Evolutionary conservation across 2,888 invertebrate genomes (phyloP).

Genomic region (Deilephila porcellus): DNA sequence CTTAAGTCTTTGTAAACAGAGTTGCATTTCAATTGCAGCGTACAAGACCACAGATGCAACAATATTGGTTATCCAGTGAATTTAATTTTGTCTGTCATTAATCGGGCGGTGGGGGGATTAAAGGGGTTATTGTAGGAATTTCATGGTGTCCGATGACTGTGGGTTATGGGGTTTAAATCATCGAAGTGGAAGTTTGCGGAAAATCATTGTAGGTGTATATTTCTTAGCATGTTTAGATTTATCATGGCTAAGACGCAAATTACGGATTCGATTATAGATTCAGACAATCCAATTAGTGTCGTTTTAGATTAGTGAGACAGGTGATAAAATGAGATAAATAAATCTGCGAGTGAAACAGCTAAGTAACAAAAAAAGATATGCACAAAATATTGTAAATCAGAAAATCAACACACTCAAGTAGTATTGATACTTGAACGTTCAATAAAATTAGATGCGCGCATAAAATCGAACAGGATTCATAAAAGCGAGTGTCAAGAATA

Average conservation of each 20-base stretch:
- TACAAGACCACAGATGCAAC: constrained; percentile 63
- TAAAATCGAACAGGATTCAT: constrained; percentile 15
- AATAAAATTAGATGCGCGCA: constrained; percentile 1
- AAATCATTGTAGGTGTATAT: neutral
- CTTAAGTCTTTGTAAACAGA: constrained; percentile 48
- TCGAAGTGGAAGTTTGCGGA: neutral
- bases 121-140: constrained; percentile 66
- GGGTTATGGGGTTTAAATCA: neutral
- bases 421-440: constrained; percentile 6
- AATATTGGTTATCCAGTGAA: constrained; percentile 71
- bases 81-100: constrained; percentile 80
- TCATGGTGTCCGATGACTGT: constrained; percentile 47
- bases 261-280: no score
- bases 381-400: neutral
- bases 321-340: no score
- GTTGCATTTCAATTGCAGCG: constrained; percentile 52
- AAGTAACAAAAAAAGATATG: neutral
- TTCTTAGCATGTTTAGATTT: neutral
- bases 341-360: no score
- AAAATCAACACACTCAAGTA: neutral
- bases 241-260: no score
- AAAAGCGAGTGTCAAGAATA: neutral
- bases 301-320: no score
- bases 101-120: constrained; percentile 76
- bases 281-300: no score